Base-by-base conservation (phyloP, 2,797 vertebrate species). In the Fundulus diaphanus region DNA sequence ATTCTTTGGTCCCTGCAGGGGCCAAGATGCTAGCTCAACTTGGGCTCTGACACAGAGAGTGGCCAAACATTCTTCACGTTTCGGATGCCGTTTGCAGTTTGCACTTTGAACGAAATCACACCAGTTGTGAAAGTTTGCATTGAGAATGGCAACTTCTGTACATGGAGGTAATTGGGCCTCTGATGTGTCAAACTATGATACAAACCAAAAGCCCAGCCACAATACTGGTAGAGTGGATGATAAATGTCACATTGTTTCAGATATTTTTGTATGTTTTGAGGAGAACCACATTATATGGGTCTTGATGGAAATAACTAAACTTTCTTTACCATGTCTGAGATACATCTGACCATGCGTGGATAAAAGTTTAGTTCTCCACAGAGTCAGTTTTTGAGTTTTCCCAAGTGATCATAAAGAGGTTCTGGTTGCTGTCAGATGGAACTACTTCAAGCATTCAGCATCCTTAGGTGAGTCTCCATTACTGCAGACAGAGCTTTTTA, bases 1-100 rank as follows among this genome's bases (percentile, higher is more conserved):
- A 94, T 93, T 90, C 89, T 91, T 70, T 66, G 7, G 86, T 89
- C 91, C 90, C 93, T 88, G 82, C 90, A 89, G 88, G 90, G 87
- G 67, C 81, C 33, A 68, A 83, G 87, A 88, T 48, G 42, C 82
- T 84, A 83, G 91, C 91, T 90, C 90, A 89, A 84, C 78, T 7
- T 59, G 89, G 87, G 87, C 88, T 83, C 86, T 87, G 86, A 92
- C 91, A 92, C 91, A 92, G 92, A 92, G 88, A 87, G 88, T 68
- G 85, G 90, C 81, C 89, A 52, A 42, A 78, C 84, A 85, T 86
- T 87, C 86, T 67, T 59, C 15, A 76, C 74, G 82, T 81, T 92
- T 89, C 91, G 88, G 89, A 90, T n/a, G 51, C 72, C 33, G 31
- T 61, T 61, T 33, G 31, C 7, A 61, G 35, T 31, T 35, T 33